phyloP scores from a whole-genome alignment of 2,797 vertebrate species.

The Gorsachius magnificus region DNA sequence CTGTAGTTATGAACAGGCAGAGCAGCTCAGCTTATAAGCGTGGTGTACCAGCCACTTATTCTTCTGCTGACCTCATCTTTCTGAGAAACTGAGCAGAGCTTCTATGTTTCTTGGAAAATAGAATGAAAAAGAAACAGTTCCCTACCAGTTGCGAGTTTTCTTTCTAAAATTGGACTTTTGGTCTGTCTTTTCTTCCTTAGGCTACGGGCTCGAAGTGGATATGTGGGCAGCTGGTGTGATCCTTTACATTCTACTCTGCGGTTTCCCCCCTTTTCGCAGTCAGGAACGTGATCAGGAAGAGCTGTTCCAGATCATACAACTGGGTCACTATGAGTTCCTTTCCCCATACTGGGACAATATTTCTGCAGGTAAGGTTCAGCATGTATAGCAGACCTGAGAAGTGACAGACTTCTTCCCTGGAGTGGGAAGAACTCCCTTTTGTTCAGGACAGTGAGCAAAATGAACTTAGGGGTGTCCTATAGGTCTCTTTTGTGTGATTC shows the following conservation, averaged over 20 bases:
- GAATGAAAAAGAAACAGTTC: background rate
- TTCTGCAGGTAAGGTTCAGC: conserved; percentile 84
- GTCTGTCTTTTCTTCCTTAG: conserved; percentile 68
- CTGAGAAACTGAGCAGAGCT: background rate
- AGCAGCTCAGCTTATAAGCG: background rate
- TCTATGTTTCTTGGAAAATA: background rate
- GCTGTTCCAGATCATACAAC: conserved; percentile 91
- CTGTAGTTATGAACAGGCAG: background rate
- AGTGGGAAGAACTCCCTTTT: background rate
- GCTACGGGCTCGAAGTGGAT: conserved; percentile 94
- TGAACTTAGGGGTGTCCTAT: background rate
- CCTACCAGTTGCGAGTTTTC: background rate
- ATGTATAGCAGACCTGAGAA: background rate
- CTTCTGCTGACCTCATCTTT: background rate
- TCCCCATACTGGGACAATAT: conserved; percentile 94
- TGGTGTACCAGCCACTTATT: background rate
- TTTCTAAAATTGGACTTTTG: background rate
- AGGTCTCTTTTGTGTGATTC: background rate
- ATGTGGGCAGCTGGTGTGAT: conserved; percentile 97
- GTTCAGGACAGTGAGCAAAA: background rate
- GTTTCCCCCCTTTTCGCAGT: conserved; percentile 96
- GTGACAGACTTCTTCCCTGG: background rate
- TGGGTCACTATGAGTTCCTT: conserved; percentile 88
- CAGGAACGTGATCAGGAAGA: conserved; percentile 92
- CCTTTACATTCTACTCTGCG: conserved; percentile 92